phyloP scores from a whole-genome alignment of 2,113 vertebrate genomes.

The Hippoglossus stenolepis region DNA sequence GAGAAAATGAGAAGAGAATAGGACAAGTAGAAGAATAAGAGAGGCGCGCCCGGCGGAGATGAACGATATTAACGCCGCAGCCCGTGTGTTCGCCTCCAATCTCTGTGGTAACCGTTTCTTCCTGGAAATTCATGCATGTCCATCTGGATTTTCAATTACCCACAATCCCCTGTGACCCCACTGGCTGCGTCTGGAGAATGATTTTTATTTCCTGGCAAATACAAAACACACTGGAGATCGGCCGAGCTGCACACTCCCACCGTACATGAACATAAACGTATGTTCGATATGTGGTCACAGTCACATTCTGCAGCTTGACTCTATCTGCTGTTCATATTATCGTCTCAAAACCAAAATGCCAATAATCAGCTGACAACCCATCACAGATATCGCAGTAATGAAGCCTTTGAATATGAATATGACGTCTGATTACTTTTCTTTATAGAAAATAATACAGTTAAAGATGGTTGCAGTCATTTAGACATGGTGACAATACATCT shows the following conservation, averaged over 20 bases:
- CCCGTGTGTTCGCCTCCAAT: slow-evolving; percentile 64
- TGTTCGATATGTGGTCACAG: slow-evolving; percentile 12
- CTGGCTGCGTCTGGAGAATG: slow-evolving; percentile 53
- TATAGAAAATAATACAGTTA: too few relatives aligned
- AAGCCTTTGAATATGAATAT: too few relatives aligned
- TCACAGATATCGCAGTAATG: too few relatives aligned
- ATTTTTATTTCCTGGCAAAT: slow-evolving; percentile 78
- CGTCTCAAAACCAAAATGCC: background rate
- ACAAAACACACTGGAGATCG: slow-evolving; percentile 44
- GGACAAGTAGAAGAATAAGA: slow-evolving; percentile 41
- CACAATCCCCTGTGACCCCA: slow-evolving; percentile 73
- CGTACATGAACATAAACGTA: slow-evolving; percentile 29
- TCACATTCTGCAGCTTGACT: background rate
- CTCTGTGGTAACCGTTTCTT: slow-evolving; percentile 66
- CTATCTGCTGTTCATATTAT: background rate
- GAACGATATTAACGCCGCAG: slow-evolving; percentile 54
- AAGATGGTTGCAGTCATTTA: too few relatives aligned
- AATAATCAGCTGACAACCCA: too few relatives aligned
- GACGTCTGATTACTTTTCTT: too few relatives aligned
- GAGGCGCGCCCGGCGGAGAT: slow-evolving; percentile 36
- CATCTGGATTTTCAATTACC: slow-evolving; percentile 82
- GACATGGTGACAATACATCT: too few relatives aligned
- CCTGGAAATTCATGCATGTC: slow-evolving; percentile 73
- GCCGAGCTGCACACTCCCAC: slow-evolving; percentile 25
- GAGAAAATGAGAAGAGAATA: slow-evolving; percentile 24